Conservation (phyloP, 2,113 vertebrate species). For the Daboia siamensis region DNA sequence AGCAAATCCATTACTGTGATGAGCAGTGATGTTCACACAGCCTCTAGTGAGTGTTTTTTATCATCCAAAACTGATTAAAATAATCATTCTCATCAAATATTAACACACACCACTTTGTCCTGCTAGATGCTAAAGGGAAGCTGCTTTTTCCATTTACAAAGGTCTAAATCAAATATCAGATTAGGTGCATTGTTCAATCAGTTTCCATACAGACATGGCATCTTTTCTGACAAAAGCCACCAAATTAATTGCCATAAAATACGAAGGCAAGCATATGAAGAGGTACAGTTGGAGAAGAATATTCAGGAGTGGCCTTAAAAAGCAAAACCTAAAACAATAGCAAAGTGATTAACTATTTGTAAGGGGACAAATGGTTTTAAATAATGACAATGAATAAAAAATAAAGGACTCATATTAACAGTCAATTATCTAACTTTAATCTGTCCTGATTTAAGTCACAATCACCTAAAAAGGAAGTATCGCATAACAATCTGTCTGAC, state of each 20-base stretch:
- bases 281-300: background rate
- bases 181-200: slow-evolving; percentile 51
- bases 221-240: slow-evolving; percentile 40
- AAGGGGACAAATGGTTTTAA: background rate
- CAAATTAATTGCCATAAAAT: slow-evolving; percentile 47
- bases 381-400: background rate
- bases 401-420: background rate
- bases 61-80: slow-evolving; percentile 65
- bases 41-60: slow-evolving; percentile 57
- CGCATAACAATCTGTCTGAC: background rate
- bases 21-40: slow-evolving; percentile 46
- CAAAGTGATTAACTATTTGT: slow-evolving; percentile 29
- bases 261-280: slow-evolving; percentile 18
- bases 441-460: background rate
- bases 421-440: background rate
- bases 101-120: slow-evolving; percentile 59
- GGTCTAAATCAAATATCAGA: slow-evolving; percentile 42
- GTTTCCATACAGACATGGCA: slow-evolving; percentile 39
- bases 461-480: background rate
- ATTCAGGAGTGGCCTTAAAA: background rate
- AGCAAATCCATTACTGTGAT: slow-evolving; percentile 53
- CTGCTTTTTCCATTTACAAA: slow-evolving; percentile 59
- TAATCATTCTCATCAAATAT: slow-evolving; percentile 66
- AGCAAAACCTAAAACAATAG: slow-evolving; percentile 6
- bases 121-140: slow-evolving; percentile 46